Evolutionary conservation across 1,140 invertebrate species (phyloP).

Genomic region (Camponotus pennsylvanicus): DNA sequence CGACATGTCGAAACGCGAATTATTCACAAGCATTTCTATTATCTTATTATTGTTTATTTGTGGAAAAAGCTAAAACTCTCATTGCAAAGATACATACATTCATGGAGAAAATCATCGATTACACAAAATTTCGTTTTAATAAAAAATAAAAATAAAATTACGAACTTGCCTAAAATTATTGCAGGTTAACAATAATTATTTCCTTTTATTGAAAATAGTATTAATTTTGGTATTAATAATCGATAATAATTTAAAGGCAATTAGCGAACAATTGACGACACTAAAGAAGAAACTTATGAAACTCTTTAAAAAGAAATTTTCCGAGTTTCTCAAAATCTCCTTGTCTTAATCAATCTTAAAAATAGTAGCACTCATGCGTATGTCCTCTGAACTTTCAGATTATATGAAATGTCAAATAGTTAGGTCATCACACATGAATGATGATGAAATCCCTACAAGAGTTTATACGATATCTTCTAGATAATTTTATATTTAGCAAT

Average conservation of each 20-base stretch:
- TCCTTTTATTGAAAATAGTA: background rate
- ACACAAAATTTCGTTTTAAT: background rate
- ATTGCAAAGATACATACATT: background rate
- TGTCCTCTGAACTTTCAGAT: conserved; percentile 52
- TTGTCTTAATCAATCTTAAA: conserved; percentile 9
- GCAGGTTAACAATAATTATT: background rate
- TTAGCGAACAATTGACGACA: background rate
- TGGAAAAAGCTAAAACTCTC: background rate
- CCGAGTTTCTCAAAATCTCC: background rate
- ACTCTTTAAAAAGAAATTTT: background rate
- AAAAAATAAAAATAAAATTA: background rate
- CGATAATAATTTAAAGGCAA: background rate
- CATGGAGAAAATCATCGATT: background rate
- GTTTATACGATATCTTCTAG: conserved; percentile 9
- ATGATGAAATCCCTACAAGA: conserved; percentile 38
- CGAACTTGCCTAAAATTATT: background rate
- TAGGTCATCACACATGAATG: background rate
- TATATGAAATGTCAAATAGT: conserved; percentile 45
- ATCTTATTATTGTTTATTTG: background rate
- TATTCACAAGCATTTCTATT: conserved; percentile 38
- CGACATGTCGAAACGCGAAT: conserved; percentile 26
- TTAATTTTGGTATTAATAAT: background rate
- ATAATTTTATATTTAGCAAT: conserved; percentile 45
- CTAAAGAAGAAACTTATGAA: background rate
- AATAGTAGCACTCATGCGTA: conserved; percentile 13